Conservation (phyloP, 2,797 vertebrate genomes). For the Aselliscus stoliczkanus region DNA sequence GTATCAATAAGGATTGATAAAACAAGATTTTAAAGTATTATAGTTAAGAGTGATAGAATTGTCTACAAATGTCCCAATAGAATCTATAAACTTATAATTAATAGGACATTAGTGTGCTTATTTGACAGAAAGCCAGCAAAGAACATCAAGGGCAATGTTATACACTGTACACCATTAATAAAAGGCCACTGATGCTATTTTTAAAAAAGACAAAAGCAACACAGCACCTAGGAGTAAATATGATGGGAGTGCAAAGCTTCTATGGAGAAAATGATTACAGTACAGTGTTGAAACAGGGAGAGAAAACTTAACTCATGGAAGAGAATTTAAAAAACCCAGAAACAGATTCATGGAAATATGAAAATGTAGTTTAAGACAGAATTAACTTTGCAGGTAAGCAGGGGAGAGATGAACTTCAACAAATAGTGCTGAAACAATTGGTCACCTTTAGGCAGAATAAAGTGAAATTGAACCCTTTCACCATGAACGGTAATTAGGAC, state of each 20-base stretch:
- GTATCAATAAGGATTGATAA: background rate
- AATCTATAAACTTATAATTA: background rate
- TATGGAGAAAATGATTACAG: background rate
- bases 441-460: background rate
- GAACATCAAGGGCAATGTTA: fast-evolving
- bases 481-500: background rate
- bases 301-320: background rate
- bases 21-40: background rate
- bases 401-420: background rate
- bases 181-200: background rate
- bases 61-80: background rate
- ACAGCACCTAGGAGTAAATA: background rate
- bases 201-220: background rate
- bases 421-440: too few relatives aligned
- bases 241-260: background rate
- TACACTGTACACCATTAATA: fast-evolving
- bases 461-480: fast-evolving
- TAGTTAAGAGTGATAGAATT: background rate
- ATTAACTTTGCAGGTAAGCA: background rate
- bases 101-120: background rate
- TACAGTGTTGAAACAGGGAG: background rate
- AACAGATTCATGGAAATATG: too few relatives aligned
- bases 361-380: background rate
- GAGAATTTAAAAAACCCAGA: too few relatives aligned
- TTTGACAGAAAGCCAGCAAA: background rate